phyloP scores from a whole-genome alignment of 2,888 invertebrate genomes.

The Microdon myrmicae region DNA sequence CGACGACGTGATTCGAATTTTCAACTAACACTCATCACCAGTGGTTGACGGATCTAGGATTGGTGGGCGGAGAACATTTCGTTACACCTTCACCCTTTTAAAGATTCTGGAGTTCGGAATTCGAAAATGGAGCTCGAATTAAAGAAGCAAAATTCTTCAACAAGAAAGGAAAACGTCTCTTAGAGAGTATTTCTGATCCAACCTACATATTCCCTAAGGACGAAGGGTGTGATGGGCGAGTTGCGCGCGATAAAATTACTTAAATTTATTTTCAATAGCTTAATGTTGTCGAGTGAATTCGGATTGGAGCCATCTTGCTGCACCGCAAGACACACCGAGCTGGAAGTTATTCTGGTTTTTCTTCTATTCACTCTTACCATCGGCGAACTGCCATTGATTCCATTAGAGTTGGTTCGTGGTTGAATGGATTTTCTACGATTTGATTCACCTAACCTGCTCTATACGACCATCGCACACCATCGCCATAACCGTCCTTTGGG shows the following conservation, averaged over 20 bases:
- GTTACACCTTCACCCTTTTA: conserved; percentile 13
- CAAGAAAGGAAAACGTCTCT: conserved; percentile 4
- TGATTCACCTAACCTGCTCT: too few relatives aligned
- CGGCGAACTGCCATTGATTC: conserved; percentile 36
- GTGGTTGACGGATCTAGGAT: too few relatives aligned
- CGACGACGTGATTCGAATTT: conserved; percentile 47
- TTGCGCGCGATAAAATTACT: conserved; percentile 48
- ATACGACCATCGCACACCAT: too few relatives aligned
- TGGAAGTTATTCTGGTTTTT: conserved; percentile 36
- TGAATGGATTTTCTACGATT: conserved; percentile 28
- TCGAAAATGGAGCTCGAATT: conserved; percentile 34
- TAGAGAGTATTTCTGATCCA: too few relatives aligned
- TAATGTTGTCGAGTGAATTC: conserved; percentile 47
- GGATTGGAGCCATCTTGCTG: conserved; percentile 32
- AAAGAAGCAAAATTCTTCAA: conserved; percentile 1
- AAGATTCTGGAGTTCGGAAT: conserved; percentile 23
- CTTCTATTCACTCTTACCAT: conserved; percentile 1
- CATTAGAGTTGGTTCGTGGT: conserved; percentile 34
- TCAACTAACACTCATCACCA: conserved; percentile 12
- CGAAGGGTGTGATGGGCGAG: conserved; percentile 1
- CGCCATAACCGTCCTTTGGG: too few relatives aligned
- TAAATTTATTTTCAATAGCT: conserved; percentile 51
- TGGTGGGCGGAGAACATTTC: neutral
- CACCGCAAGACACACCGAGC: conserved; percentile 3
- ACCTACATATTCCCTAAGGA: conserved; percentile 23